Conservation (phyloP, 2,797 vertebrate genomes). For the Bryconaethiops microstoma region DNA sequence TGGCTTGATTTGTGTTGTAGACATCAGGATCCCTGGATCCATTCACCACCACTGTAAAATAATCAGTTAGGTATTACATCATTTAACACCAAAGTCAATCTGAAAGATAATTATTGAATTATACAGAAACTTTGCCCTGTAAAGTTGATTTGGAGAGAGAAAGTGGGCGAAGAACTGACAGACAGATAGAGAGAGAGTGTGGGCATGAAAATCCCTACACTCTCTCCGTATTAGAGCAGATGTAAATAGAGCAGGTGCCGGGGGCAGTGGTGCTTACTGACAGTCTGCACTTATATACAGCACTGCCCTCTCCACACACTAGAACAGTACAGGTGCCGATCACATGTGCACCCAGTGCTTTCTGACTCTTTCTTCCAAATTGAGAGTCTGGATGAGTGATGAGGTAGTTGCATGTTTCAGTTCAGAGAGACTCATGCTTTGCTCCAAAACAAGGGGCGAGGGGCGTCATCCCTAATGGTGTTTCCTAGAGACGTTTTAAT, state of each 20-base stretch:
- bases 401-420: conserved; percentile 49
- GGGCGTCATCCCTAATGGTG: not conserved
- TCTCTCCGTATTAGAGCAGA: conserved; percentile 20
- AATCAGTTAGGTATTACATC: too few species aligned
- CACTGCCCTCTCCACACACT: not conserved
- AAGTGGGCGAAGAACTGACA: not conserved
- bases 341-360: not conserved
- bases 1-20: too few species aligned
- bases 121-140: too few species aligned
- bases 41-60: too few species aligned
- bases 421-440: not conserved
- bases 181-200: conserved; percentile 7
- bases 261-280: conserved; percentile 13
- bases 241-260: not conserved
- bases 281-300: conserved; percentile 6
- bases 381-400: conserved; percentile 21
- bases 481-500: not conserved
- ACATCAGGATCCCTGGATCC: too few species aligned
- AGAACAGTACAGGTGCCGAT: conserved; percentile 11
- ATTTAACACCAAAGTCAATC: too few species aligned
- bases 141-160: not conserved
- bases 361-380: conserved; percentile 57
- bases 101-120: too few species aligned
- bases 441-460: not conserved
- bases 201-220: not conserved